Evolutionary conservation across 1,140 invertebrate species (phyloP).

Genomic region (Apocrypta bakeri): DNA sequence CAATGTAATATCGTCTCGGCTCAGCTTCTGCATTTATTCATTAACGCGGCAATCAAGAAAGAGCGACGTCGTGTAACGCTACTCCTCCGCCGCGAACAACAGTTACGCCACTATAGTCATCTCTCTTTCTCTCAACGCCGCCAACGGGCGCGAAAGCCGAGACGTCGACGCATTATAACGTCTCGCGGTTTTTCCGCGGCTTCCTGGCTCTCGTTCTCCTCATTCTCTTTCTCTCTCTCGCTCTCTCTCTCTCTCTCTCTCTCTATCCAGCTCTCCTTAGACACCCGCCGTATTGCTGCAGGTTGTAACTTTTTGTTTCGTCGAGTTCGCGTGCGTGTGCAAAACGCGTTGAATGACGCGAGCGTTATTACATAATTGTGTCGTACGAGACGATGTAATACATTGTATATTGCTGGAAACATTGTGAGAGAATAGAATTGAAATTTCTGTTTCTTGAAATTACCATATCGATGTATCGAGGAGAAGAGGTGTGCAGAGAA

Average conservation of each 20-base stretch:
- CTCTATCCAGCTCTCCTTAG: neutral
- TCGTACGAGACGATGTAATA: too few species aligned
- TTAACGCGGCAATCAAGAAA: constrained; percentile 40
- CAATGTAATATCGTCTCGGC: neutral
- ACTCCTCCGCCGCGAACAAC: constrained; percentile 31
- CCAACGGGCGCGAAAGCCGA: neutral
- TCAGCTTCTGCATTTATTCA: constrained; percentile 36
- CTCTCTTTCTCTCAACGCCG: neutral
- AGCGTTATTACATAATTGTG: too few species aligned
- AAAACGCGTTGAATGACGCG: too few species aligned
- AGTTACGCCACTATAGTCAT: neutral
- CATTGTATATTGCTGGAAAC: too few species aligned
- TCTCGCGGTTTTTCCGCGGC: constrained; percentile 37
- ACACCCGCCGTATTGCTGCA: too few species aligned
- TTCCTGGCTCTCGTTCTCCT: neutral
- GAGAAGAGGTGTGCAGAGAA: too few species aligned
- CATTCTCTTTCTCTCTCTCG: neutral
- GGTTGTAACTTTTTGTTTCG: too few species aligned
- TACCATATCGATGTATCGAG: too few species aligned
- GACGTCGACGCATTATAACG: constrained; percentile 26
- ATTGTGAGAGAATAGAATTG: too few species aligned
- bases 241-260: neutral
- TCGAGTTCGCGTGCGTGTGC: too few species aligned
- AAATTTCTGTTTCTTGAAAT: too few species aligned
- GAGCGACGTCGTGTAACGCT: neutral